These are phyloP conservation scores for Rhagologus leucostigma DNA, from an alignment of 2,113 vertebrate genomes.

Conservation along the genomic window DNA sequence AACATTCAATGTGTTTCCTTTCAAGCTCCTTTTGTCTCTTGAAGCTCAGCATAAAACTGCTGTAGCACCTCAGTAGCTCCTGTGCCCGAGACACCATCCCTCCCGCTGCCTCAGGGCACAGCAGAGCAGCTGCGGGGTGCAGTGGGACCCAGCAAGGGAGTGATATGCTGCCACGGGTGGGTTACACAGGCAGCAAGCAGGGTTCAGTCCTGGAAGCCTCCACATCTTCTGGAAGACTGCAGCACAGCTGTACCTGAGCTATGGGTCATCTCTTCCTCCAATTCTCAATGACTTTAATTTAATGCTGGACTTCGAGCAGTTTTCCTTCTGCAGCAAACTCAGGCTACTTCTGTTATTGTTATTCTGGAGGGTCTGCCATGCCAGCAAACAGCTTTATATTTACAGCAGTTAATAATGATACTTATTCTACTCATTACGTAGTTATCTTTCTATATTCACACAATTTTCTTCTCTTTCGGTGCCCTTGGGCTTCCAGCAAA, in stretches of 20 bases:
- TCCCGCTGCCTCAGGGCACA: neutral
- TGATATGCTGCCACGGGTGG: rapidly evolving
- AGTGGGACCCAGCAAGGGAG: neutral
- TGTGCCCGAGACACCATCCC: rapidly evolving
- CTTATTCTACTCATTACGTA: neutral
- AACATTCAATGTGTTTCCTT: neutral
- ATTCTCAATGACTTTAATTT: conserved; percentile 28
- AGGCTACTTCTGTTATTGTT: neutral
- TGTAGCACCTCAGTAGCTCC: neutral
- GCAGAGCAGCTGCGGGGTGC: neutral
- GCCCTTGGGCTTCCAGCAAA: neutral
- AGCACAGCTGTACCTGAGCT: neutral
- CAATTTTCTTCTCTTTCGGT: neutral
- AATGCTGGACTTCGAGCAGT: neutral
- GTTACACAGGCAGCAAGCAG: neutral
- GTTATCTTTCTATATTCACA: neutral
- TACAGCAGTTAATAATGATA: neutral
- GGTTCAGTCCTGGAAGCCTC: neutral
- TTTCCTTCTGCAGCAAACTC: conserved; percentile 11
- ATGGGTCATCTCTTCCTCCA: neutral
- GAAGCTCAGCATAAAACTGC: neutral
- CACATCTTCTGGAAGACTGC: neutral
- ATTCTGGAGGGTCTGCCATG: neutral
- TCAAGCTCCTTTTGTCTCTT: neutral
- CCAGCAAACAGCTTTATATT: neutral